Base-by-base conservation (phyloP, 2,113 vertebrate genomes). In the Esox niger region DNA sequence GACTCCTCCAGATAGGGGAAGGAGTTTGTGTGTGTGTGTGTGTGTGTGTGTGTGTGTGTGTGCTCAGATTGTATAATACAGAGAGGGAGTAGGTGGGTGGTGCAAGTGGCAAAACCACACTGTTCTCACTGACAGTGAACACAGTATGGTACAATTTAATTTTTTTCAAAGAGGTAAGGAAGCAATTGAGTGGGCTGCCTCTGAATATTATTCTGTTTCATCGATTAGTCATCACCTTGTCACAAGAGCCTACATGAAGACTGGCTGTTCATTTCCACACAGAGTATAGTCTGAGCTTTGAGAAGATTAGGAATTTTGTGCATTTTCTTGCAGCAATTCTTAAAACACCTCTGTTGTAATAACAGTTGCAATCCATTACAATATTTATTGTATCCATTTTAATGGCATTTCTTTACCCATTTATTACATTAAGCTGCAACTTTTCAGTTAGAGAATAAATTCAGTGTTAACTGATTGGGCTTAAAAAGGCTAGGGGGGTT, bases 381-480 rank as follows among this genome's bases (percentile, higher is more conserved):
- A 26, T 59, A 56, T 29, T 32, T 32, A 20, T 38, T 23, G 33
- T 25, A 35, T 55, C 46, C 57, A 74, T 81, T 52, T 76, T 76
- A 80, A 84, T 71, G 62, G 33, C 64, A 65, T 77, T 80, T 81
- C 79, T 30, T 65, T 77, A 54, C 79, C 32, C 33, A 76, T 70
- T 87, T 79, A 82, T 84, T 83, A 80, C 32, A 65, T 56, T 78
- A 65, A 74, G 64, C 63, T 20, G 17, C 3, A 52, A 75, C 35
- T 58, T 66, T 58, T 23, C 32, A 65, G 67, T 82, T 83, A 72
- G 71, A 70, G 71, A 35, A 61, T 47, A 46, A 66, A 61, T 60
- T 66, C 71, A 75, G 79, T 82, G 70, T 75, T 67, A 84, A 89
- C 88, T 80, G 79, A 73, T 62, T 15, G 62, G 35, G 49, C 52